Evolutionary conservation across 2,888 invertebrate genomes (phyloP).

Genomic region (Aelia acuminata): DNA sequence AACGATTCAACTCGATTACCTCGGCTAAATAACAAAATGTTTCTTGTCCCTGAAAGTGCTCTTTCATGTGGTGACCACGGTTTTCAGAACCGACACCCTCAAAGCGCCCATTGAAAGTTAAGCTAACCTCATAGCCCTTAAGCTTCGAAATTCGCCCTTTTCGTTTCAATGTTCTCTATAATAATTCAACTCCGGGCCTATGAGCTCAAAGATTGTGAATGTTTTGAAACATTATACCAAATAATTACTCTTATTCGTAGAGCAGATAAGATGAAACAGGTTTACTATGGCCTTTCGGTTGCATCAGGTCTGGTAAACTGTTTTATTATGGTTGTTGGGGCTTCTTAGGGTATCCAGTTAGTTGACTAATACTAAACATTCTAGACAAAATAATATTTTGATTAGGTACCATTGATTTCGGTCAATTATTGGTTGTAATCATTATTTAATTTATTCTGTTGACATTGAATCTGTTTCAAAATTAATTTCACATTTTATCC

Average conservation of each 20-base stretch:
- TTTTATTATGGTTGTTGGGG: too few relatives aligned
- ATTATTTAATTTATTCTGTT: too few relatives aligned
- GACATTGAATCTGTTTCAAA: too few relatives aligned
- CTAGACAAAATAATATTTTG: too few relatives aligned
- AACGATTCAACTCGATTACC: neutral
- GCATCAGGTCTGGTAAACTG: too few relatives aligned
- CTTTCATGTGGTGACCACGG: conserved; percentile 7
- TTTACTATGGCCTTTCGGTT: neutral
- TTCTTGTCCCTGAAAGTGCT: conserved; percentile 3
- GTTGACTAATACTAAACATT: too few relatives aligned
- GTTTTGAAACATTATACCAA: neutral
- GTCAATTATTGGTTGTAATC: too few relatives aligned
- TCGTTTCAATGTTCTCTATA: neutral
- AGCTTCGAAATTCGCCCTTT: neutral
- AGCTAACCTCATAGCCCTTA: conserved; percentile 14
- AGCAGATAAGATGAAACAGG: neutral
- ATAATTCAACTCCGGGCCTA: neutral
- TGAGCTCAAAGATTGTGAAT: neutral
- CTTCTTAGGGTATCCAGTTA: too few relatives aligned
- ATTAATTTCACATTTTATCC: neutral
- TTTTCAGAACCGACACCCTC: conserved; percentile 8
- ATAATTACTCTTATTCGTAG: neutral
- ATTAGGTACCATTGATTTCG: too few relatives aligned
- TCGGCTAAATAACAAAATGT: neutral
- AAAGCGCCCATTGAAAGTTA: conserved; percentile 28